Evolutionary conservation across 2,113 vertebrate species (phyloP), one percentile per base, ranked within the genome.

Genomic region (Gallinago jamesoni): DNA sequence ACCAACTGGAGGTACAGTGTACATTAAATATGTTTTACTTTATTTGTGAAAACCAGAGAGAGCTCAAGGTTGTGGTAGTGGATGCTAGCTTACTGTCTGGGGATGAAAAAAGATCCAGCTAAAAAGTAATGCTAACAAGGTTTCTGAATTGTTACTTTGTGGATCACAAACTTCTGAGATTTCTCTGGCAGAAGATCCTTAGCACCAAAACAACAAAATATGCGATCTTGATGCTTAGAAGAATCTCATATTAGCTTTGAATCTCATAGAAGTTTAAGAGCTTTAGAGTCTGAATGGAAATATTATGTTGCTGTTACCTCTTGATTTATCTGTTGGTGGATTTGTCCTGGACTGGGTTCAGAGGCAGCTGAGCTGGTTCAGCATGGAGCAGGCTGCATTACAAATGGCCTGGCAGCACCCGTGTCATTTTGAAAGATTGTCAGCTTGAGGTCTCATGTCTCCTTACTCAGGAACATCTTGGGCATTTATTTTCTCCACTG

Each of bases 1-100:
- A 98, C 98, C 43, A 99, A 99, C 98, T 99, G 99, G 99, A 99
- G 98, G 99, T 99, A 99, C 55, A 93, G 59, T 90, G 82, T 75
- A 14, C 63, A 84, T 87, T 87, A 55, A 79, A 39, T 75, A 20
- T 86, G 21, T 83, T 89, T 81, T 91, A 68, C 55, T 94, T 89
- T 21, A 14, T 90, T 70, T 93, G 47, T 86, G 43, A 70, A 79
- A 84, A 12, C 20, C 50, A 62, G 31, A 10, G 60, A 77, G 62
- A 78, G 13, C 60, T 78, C 35, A 31, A 39, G 12, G 13, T 37
- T 80, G 48, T 59, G 19, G 7, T 12, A n/a, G 35, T 80, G 20
- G 16, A 13, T 8, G 5, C 69, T 78, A 39, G 12, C 23, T 68
- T 80, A 18, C 35, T 73, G 66, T 35, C 28, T 5, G 7, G 20